Evolutionary conservation across 2,113 vertebrate genomes (phyloP).

Genomic region (Macquaria ambigua): DNA sequence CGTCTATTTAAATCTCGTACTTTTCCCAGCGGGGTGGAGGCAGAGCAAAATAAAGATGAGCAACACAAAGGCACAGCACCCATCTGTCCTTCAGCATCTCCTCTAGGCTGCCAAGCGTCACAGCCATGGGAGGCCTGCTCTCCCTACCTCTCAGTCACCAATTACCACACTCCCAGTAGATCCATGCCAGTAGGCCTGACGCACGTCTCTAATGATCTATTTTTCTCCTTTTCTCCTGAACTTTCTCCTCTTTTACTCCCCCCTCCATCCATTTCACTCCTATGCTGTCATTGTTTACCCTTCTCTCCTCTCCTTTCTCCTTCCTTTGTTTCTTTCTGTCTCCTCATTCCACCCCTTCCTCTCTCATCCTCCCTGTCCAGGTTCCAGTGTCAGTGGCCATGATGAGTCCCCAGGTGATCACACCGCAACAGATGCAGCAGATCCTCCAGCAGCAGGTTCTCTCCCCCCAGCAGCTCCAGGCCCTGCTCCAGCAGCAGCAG

Average conservation of each 20-base stretch:
- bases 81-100: conserved; percentile 81
- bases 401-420: conserved; percentile 99
- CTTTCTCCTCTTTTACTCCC: neutral
- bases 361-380: conserved; percentile 73
- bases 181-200: conserved; percentile 37
- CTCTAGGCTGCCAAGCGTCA: conserved; percentile 69
- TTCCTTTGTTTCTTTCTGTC: neutral
- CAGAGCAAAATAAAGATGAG: conserved; percentile 73
- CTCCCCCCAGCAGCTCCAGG: conserved; percentile 98
- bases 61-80: conserved; percentile 75
- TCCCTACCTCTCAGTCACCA: conserved; percentile 63
- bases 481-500: conserved; percentile 98
- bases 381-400: conserved; percentile 99
- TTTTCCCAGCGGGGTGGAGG: conserved; percentile 69
- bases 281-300: conserved; percentile 14
- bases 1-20: conserved; percentile 82
- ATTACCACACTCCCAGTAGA: conserved; percentile 70
- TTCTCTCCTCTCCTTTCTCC: conserved; percentile 3
- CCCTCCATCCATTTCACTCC: conserved; percentile 15
- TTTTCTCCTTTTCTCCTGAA: conserved; percentile 14
- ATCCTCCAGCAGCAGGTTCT: conserved; percentile 99
- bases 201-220: conserved; percentile 40
- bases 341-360: conserved; percentile 3
- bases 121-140: conserved; percentile 64
- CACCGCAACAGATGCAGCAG: conserved; percentile 99